phyloP scores from a whole-genome alignment of 2,113 vertebrate species.

The Oncorhynchus masou region DNA sequence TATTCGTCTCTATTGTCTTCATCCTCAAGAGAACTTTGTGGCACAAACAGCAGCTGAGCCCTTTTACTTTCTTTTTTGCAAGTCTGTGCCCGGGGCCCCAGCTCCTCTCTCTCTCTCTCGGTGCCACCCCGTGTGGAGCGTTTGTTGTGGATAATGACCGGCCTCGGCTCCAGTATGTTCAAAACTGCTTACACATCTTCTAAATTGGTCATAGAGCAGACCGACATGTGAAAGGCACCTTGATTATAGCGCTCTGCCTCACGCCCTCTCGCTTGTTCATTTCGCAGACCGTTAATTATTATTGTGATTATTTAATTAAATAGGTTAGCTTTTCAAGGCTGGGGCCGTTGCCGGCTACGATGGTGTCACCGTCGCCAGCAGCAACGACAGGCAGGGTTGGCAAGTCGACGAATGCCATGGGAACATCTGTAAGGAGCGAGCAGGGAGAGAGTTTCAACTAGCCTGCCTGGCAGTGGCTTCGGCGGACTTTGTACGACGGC shows the following conservation, averaged over 20 bases:
- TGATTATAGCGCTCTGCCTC: slow-evolving; percentile 37
- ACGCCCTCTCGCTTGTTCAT: slow-evolving; percentile 49
- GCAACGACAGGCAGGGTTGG: slow-evolving; percentile 20
- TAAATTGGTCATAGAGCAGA: slow-evolving; percentile 38
- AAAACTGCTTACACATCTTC: slow-evolving; percentile 35
- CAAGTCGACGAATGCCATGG: slow-evolving; percentile 22
- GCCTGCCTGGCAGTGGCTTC: slow-evolving; percentile 75
- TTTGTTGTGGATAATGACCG: slow-evolving; percentile 38
- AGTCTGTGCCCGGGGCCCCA: neutral
- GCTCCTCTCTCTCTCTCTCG: neutral
- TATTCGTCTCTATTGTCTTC: too few species aligned
- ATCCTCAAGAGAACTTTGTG: too few species aligned
- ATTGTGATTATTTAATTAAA: slow-evolving; percentile 61
- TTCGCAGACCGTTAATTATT: slow-evolving; percentile 65
- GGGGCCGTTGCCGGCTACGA: slow-evolving; percentile 21
- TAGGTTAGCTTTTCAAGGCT: slow-evolving; percentile 28
- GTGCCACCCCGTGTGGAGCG: neutral
- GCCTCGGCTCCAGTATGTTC: slow-evolving; percentile 6
- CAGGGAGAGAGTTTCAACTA: slow-evolving; percentile 54
- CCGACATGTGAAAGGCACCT: slow-evolving; percentile 50
- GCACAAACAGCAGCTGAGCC: neutral
- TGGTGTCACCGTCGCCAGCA: neutral
- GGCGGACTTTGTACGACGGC: slow-evolving; percentile 66
- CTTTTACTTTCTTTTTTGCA: neutral
- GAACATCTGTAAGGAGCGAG: slow-evolving; percentile 26